Evolutionary conservation across 2,113 vertebrate genomes (phyloP).

Genomic region (Saguinus imperator): DNA sequence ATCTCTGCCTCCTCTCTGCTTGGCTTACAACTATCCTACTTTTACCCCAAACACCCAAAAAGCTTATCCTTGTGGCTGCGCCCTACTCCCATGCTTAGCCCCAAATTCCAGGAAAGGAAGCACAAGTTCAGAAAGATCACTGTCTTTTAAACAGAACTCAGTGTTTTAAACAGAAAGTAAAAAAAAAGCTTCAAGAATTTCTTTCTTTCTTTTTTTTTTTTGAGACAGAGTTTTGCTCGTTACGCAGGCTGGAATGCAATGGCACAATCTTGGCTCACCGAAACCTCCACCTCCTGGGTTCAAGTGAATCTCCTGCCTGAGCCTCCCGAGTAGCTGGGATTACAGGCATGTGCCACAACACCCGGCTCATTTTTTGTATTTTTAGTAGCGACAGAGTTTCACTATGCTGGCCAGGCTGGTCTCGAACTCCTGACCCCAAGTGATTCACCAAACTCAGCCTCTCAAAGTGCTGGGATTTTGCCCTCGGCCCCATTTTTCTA

Average conservation of each 20-base stretch:
- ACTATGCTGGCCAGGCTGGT: too few species aligned
- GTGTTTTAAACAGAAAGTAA: not conserved
- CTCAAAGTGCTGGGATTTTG: too few species aligned
- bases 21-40: not conserved
- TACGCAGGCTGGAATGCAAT: not conserved
- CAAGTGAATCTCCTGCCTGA: not conserved
- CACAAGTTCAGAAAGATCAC: not conserved
- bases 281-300: not conserved
- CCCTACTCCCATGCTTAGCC: not conserved
- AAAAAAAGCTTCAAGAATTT: not conserved
- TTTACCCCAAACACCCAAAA: not conserved
- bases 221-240: not conserved
- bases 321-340: not conserved
- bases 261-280: not conserved
- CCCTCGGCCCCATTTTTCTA: too few species aligned
- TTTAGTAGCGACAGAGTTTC: too few species aligned
- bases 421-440: too few species aligned
- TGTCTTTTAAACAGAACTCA: not conserved
- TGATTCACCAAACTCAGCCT: accelerated
- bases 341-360: not conserved
- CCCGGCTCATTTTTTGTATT: not conserved
- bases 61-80: not conserved
- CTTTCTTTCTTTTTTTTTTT: too few species aligned
- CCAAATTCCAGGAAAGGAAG: not conserved
- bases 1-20: not conserved